Conservation (phyloP, 2,888 invertebrate species). For the Endomychus coccineus region DNA sequence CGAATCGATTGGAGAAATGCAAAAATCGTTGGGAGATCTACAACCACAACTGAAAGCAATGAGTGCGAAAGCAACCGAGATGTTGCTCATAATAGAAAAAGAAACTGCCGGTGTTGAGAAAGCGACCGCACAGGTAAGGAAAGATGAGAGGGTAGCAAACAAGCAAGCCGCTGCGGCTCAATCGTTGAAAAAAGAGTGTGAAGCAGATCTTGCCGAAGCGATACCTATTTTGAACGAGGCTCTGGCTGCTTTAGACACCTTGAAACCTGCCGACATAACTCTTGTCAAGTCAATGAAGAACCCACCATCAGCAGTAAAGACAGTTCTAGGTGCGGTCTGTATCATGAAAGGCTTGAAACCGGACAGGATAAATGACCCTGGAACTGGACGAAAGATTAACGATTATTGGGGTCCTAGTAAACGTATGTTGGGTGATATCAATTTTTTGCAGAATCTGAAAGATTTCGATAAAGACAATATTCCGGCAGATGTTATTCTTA, state of each 20-base stretch:
- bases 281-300: constrained; percentile 85
- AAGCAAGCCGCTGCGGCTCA: constrained; percentile 79
- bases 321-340: constrained; percentile 87
- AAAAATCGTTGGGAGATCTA: constrained; percentile 61
- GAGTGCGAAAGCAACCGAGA: constrained; percentile 63
- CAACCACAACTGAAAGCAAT: constrained; percentile 69
- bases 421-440: constrained; percentile 72
- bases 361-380: constrained; percentile 58
- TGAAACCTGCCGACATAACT: constrained; percentile 78
- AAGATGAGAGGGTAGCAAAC: constrained; percentile 83
- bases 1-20: constrained; percentile 69
- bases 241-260: constrained; percentile 69
- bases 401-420: constrained; percentile 87
- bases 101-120: constrained; percentile 72
- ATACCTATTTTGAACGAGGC: constrained; percentile 75
- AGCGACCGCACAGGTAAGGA: constrained; percentile 70
- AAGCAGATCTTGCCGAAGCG: constrained; percentile 10
- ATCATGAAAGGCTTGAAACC: constrained; percentile 68
- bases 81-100: constrained; percentile 68
- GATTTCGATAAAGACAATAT: constrained; percentile 85
- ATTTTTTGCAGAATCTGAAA: constrained; percentile 64
- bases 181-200: constrained; percentile 55
- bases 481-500: constrained; percentile 61
- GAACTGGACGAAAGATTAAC: constrained; percentile 58
- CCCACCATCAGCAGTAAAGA: constrained; percentile 72